Evolutionary conservation across 2,113 vertebrate species (phyloP), one percentile per base, ranked within the genome.

Genomic region (Catharus bicknelli): DNA sequence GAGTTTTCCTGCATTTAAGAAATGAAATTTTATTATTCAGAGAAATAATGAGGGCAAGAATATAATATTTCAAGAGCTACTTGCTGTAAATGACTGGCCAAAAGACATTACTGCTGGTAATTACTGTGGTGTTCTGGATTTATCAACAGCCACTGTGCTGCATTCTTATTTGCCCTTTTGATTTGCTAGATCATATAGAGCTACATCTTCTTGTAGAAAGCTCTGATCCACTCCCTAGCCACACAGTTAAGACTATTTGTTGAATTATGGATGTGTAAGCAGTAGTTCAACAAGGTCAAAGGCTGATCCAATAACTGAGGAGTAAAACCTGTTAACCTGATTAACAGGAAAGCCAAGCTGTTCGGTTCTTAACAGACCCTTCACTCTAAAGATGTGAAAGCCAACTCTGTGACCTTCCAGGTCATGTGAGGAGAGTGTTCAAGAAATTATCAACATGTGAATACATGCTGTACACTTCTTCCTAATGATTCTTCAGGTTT

Each of bases 311-410:
- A 77, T 95, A 94, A 83, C 43, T 47, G 43, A 74, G 42, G 23
- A 61, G 32, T 93, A 96, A 96, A 91, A 93, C 70, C 91, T 57
- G 63, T 93, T 97, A 95, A 96, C 67, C 67, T 91, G 94, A 96
- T 96, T 96, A 96, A 50, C 58, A 85, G 23, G 59, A 80, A 88
- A 92, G 74, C 47, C 73, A 88, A 48, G 77, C 84, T 93, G 48
- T 73, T 93, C 78, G 63, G 50, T 54, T 68, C 58, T 92, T 83
- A 68, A 23, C 64, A 84, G 58, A 67, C 55, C 30, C 87, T 79
- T 89, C 48, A 36, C 30, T 90, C 43, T 83, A 29, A 86, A 45
- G 36, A 83, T 45, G 43, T 83, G 66, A 92, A 94, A 93, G 51
- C 62, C 64, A 90, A 34, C 38, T 72, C 42, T 40, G 16, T 83